These are phyloP conservation scores for Prochilodus magdalenae DNA, from an alignment of 2,113 vertebrate species.

Conservation along the genomic window DNA sequence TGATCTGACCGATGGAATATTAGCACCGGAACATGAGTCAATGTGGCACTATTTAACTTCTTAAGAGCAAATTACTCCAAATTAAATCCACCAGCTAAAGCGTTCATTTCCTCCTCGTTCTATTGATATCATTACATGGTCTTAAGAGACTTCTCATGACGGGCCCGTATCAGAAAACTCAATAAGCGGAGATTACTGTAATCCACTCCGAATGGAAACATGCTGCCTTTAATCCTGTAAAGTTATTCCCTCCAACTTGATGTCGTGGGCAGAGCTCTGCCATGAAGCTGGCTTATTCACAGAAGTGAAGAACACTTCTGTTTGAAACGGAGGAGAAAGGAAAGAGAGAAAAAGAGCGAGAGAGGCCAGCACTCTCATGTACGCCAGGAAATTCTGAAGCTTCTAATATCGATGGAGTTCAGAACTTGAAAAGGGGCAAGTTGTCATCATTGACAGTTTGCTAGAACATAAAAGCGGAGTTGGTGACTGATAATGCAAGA, in stretches of 20 bases:
- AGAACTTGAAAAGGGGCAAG: background rate
- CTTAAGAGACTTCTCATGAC: conserved; percentile 54
- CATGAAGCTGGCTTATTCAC: conserved; percentile 51
- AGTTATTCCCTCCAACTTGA: conserved; percentile 57
- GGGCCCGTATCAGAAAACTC: conserved; percentile 60
- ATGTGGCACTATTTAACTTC: conserved; percentile 19
- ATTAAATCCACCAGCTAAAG: conserved; percentile 53
- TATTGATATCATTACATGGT: conserved; percentile 65
- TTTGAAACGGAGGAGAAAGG: background rate
- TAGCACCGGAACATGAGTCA: conserved; percentile 14
- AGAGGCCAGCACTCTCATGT: conserved; percentile 25
- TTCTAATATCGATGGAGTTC: background rate
- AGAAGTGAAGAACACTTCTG: background rate
- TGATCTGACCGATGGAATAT: conserved; percentile 44
- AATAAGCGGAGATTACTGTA: conserved; percentile 68
- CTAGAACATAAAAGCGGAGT: background rate
- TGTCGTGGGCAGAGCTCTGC: conserved; percentile 42
- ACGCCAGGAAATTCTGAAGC: conserved; percentile 19
- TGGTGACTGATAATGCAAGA: conserved; percentile 8
- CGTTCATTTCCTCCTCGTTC: conserved; percentile 3
- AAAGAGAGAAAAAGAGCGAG: background rate
- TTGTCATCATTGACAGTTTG: background rate
- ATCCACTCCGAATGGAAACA: conserved; percentile 64
- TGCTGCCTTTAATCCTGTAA: conserved; percentile 61
- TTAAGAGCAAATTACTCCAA: conserved; percentile 55